Base-by-base conservation (phyloP, 2,113 vertebrate species). In the Willisornis vidua region DNA sequence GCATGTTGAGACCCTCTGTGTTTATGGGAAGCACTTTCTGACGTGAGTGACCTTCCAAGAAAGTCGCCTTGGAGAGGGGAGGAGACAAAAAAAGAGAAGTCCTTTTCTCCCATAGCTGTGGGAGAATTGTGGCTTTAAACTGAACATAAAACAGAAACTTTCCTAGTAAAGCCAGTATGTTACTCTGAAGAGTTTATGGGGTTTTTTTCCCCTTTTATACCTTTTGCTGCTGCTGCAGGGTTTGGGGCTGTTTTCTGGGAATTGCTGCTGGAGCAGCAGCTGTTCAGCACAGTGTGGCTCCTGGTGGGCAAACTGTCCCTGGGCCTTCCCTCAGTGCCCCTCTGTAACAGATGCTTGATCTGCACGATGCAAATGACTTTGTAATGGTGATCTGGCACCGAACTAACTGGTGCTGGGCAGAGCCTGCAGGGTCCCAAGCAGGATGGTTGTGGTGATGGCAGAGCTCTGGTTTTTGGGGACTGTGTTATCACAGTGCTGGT, bases 401-500 rank as follows among this genome's bases (percentile, higher is more conserved):
- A 4, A 17, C 14, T 3, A 7, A 6, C 33, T 0, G 6, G 25
- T 10, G 52, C 7, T 43, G 66, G 55, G 35, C 66, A 78, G 39
- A 48, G 59, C 37, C 48, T n/a, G 4, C 9, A 1, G 13, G 49
- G 24, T 31, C 57, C 41, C 0, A 2, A 20, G 71, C 20, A 9
- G 78, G 25, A 2, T 43, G 72, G n/a, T 19, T 29, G 1, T 1
- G 12, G 66, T 2, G 76, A 1, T 23, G 1, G 2, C 78, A 22
- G 37, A 75, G 41, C 57, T 62, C 62, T 26, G 75, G 0, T 2
- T 39, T 85, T 83, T 33, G 20, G 41, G 61, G 55, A 15, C 8
- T 46, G 39, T 0, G 0, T 57, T 28, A 0, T 1, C 9, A 2
- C 0, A 5, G 14, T 23, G 48, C 39, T 66, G 71, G 71, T 19